These are phyloP conservation scores for Meda fulgida DNA, from an alignment of 2,797 vertebrate species.

Conservation along the genomic window DNA sequence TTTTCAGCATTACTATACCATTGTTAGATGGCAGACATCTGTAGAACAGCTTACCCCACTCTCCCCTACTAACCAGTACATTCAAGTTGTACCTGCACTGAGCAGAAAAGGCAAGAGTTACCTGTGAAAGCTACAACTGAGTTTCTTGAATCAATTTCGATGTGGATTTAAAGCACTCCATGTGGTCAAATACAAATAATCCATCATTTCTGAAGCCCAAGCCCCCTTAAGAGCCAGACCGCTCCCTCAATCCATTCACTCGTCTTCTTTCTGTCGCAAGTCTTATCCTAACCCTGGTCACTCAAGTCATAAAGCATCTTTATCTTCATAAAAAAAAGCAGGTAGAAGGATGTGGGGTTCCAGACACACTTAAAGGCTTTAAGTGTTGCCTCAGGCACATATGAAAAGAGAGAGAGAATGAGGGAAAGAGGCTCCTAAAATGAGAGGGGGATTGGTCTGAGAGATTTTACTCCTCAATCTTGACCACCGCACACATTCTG, in stretches of 20 bases:
- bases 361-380: constrained; percentile 72
- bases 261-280: constrained; percentile 55
- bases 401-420: constrained; percentile 32
- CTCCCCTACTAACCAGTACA: background rate
- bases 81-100: constrained; percentile 8
- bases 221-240: constrained; percentile 71
- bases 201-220: constrained; percentile 77
- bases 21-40: background rate
- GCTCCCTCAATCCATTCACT: constrained; percentile 28
- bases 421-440: constrained; percentile 8
- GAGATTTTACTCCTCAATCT: constrained; percentile 22
- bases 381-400: constrained; percentile 72
- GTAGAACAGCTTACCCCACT: background rate
- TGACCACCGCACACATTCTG: constrained; percentile 7
- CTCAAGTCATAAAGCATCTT: constrained; percentile 74
- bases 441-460: background rate
- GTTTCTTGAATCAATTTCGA: constrained; percentile 69
- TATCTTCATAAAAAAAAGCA: constrained; percentile 68
- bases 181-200: constrained; percentile 78
- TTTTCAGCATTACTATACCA: background rate
- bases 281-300: constrained; percentile 75
- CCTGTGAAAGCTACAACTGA: constrained; percentile 66
- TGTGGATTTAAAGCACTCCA: constrained; percentile 78
- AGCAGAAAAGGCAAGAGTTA: constrained; percentile 55
- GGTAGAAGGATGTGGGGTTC: constrained; percentile 56